Evolutionary conservation across 2,797 vertebrate species (phyloP), one percentile per base, ranked within the genome.

Genomic region (Coracias cyanogaster): DNA sequence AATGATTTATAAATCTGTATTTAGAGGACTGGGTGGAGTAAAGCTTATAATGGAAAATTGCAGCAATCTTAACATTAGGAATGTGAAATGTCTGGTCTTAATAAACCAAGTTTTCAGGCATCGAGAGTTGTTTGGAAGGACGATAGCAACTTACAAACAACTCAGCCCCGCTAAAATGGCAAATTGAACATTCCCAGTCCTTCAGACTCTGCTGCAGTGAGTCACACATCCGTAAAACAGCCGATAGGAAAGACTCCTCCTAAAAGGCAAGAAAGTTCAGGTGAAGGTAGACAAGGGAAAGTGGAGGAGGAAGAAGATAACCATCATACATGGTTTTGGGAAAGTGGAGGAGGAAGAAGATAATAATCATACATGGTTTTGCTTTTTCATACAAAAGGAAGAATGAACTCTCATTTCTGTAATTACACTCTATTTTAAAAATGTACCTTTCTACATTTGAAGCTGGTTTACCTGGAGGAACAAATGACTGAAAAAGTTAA

Each of bases 21-120:
- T 96, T 71, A 94, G 90, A 94, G 29, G 41, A 92, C 49, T 88
- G 96, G 95, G 96, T 91, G 96, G 96, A 51, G 96, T 78, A 94
- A 90, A 90, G 29, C 79, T 91, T 88, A 92, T 88, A 94, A 96
- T 69, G 94, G 95, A 95, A 97, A 96, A 93, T 33, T 95, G 90
- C 88, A 94, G 93, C 94, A 96, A 95, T 95, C 80, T 95, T 77
- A 94, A 80, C 88, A 82, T 89, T 65, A 86, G 93, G 89, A 96
- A 96, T 96, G 91, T 90, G 91, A 95, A 85, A 95, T 84, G 93
- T 94, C 95, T 94, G 91, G 80, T 95, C 90, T 94, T 95, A 97
- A 96, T 95, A 93, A 96, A 94, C 43, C 41, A 73, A 89, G 66
- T 87, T 93, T 94, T 94, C 83, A 93, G 83, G 61, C 91, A 92